Percentiles rank a stretch among this genome's conserved stretches.
These are phyloP conservation scores for Brachyopa scutellaris DNA, from an alignment of 2,888 invertebrate species.

Conservation along the genomic window DNA sequence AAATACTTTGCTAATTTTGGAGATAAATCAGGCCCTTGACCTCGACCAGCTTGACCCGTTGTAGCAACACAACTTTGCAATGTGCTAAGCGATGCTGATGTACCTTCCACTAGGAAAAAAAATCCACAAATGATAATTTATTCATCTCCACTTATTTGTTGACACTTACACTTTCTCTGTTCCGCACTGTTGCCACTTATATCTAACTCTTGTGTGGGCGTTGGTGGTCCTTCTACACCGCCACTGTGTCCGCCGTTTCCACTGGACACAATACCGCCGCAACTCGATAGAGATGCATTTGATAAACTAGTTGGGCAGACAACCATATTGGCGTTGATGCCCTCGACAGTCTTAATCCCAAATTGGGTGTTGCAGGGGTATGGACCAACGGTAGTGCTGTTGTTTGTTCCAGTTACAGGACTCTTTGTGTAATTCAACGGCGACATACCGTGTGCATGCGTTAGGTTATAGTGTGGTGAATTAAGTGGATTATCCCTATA, in stretches of 20 bases:
- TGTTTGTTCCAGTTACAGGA: conserved; percentile 75
- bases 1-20: conserved; percentile 95
- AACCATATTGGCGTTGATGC: conserved; percentile 75
- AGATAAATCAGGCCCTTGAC: conserved; percentile 90
- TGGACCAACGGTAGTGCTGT: conserved; percentile 74
- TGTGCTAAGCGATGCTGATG: conserved; percentile 83
- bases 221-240: conserved; percentile 86
- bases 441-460: conserved; percentile 80
- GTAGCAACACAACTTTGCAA: conserved; percentile 84
- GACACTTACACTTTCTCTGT: conserved; percentile 85
- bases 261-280: conserved; percentile 57
- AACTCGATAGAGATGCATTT: conserved; percentile 73
- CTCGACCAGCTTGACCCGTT: conserved; percentile 83
- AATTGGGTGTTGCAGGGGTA: conserved; percentile 80
- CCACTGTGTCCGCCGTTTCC: conserved; percentile 73
- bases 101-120: conserved; percentile 78
- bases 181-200: conserved; percentile 83
- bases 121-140: neutral
- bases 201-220: conserved; percentile 90
- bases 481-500: conserved; percentile 80
- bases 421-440: conserved; percentile 81
- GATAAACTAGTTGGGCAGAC: conserved; percentile 76
- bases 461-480: conserved; percentile 81
- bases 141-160: neutral
- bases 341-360: conserved; percentile 80